Evolutionary conservation across 2,113 vertebrate genomes (phyloP), one percentile per base, ranked within the genome.

Genomic region (Heterotilapia buettikoferi): DNA sequence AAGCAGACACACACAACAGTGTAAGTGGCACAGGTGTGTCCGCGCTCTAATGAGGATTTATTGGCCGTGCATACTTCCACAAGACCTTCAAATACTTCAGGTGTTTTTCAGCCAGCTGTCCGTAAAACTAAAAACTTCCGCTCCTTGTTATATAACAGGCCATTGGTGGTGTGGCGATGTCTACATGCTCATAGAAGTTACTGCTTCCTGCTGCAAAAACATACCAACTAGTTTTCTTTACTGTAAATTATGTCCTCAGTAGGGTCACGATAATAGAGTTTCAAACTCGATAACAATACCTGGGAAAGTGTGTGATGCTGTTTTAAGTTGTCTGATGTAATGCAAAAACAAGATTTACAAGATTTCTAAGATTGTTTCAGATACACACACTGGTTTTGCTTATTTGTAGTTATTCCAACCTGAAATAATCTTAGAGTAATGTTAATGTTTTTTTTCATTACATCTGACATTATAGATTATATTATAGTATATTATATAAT

Each of bases 11-110:
- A 56, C 31, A 82, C 21, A 63, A 84, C 83, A 57, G 36, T 56
- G 10, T 61, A 29, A 26, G 53, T 33, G 53, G 82, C 83, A 90
- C 85, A 89, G 66, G 81, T 90, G 78, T 87, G 80, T 83, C 52
- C 9, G 5, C 54, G 31, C 82, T 82, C 29, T 92, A 93, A 94
- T 94, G 84, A 93, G 83, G 89, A 93, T 92, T 92, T 87, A 95
- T 95, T 84, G 84, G 81, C n/a, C 47, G 6, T 18, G 57, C 68
- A 63, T 84, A 83, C 29, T 71, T 88, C 73, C 54, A 8, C 36
- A 50, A 83, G 84, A 89, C 86, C 53, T 89, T 86, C 85, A 92
- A 52, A 43, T 45, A 86, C 31, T 84, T 8, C 33, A 85, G 78
- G 24, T 54, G 12, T 12, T 66, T 76, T 83, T 80, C 21, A 53